Percentiles rank a stretch among this genome's conserved stretches.
phyloP scores from a whole-genome alignment of 2,888 invertebrate species.

The Chymomyza amoena region DNA sequence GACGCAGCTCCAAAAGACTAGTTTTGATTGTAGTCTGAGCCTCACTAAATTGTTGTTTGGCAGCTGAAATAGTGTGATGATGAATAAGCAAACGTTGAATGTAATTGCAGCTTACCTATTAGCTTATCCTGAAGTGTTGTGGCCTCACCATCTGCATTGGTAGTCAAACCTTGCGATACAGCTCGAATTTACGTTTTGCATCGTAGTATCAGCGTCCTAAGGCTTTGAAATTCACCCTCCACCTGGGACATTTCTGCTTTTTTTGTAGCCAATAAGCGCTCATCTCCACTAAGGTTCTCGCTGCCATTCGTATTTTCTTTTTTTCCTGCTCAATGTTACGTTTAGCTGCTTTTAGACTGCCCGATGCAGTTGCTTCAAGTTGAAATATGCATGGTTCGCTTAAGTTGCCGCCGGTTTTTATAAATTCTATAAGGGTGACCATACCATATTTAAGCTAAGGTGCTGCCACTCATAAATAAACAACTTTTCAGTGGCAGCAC shows the following conservation, averaged over 20 bases:
- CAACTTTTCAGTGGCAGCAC: conserved; percentile 19
- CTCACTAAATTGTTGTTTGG: conserved; percentile 86
- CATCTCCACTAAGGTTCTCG: conserved; percentile 86
- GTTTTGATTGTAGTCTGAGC: conserved; percentile 89
- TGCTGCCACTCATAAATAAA: background rate
- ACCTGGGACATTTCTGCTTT: conserved; percentile 82
- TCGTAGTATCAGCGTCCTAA: conserved; percentile 84
- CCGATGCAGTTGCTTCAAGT: conserved; percentile 83
- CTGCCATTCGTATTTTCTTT: conserved; percentile 84
- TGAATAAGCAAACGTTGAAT: background rate
- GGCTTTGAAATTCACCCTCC: conserved; percentile 83
- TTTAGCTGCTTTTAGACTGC: conserved; percentile 83
- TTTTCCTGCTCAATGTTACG: conserved; percentile 84
- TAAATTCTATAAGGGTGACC: background rate
- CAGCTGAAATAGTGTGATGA: conserved; percentile 79
- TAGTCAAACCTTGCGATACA: conserved; percentile 89
- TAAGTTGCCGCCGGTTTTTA: too few relatives aligned
- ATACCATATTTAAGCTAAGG: background rate
- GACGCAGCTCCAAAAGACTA: conserved; percentile 86
- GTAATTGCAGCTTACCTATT: conserved; percentile 81
- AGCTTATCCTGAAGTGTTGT: conserved; percentile 94
- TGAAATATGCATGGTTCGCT: too few relatives aligned
- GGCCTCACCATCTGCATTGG: conserved; percentile 88
- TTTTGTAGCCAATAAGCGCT: conserved; percentile 82
- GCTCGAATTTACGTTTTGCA: conserved; percentile 90